Evolutionary conservation across 2,113 vertebrate species (phyloP), one percentile per base, ranked within the genome.

Genomic region (Oncorhynchus kisutch): DNA sequence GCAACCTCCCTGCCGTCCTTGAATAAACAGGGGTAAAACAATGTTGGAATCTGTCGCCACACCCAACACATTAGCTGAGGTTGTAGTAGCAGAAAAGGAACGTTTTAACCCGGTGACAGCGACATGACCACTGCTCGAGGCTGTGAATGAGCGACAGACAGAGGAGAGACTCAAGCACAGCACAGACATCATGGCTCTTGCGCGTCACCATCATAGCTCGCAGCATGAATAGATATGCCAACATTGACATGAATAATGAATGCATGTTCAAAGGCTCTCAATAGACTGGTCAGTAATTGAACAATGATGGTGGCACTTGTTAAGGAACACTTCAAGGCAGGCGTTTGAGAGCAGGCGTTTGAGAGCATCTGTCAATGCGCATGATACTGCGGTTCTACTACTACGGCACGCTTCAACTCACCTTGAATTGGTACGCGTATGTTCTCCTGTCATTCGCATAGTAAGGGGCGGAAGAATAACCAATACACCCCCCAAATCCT

Each of bases 351-450:
- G n/a, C n/a, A n/a, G n/a, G n/a, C n/a, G n/a, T n/a, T n/a, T n/a
- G n/a, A n/a, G n/a, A n/a, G n/a, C n/a, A n/a, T n/a, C 88, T 82
- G 90, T 95, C 95, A 97, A 89, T 98, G 96, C 96, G 96, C 97
- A 99, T 96, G 96, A 98, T 96, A 95, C 96, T 99, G 97, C 96
- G 96, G 96, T 91, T 95, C 94, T 85, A 89, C 93, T 89, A 92
- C 94, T 91, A 89, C 91, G 89, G 94, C 92, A 93, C 96, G 92
- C 95, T 94, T 92, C 96, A 97, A 96, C 96, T 96, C 95, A 97
- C 95, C 96, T 96, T 97, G 95, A 96, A 94, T 93, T 91, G 87
- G 87, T 90, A 88, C 90, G 88, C 88, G 86, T 87, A 84, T 77
- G 90, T 84, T 76, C 85, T 81, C 78, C 86, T 89, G 78, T 92